Percentiles rank a stretch among this genome's conserved stretches.
Evolutionary conservation across 2,888 invertebrate species (phyloP).

Genomic region (Lysandra bellargus): DNA sequence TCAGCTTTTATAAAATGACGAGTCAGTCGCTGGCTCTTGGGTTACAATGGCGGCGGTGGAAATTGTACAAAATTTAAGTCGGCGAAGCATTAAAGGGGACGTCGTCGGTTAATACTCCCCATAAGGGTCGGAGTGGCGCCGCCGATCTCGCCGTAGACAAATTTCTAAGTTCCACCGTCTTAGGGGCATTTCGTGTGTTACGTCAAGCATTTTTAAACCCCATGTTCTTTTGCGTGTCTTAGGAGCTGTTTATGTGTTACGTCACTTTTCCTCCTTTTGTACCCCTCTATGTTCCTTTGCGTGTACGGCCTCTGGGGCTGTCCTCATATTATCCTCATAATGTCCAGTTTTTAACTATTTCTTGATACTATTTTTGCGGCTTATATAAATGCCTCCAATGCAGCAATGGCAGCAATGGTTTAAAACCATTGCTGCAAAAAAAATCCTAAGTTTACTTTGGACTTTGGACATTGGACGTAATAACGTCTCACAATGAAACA

Average conservation of each 20-base stretch:
- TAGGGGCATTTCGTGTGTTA: neutral
- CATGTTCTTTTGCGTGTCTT: neutral
- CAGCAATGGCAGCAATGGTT: no score
- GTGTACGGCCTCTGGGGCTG: no score
- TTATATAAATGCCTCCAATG: neutral
- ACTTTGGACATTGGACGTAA: neutral
- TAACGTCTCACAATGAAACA: neutral
- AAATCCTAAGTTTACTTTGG: neutral
- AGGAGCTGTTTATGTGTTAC: no score
- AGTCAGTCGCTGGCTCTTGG: no score
- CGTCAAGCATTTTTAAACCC: neutral
- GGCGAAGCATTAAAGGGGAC: slow-evolving; percentile 77
- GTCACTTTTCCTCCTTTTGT: no score
- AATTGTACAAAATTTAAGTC: slow-evolving; percentile 80
- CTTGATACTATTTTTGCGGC: no score
- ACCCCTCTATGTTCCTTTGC: no score
- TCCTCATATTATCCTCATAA: no score
- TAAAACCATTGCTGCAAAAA: neutral
- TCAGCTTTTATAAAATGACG: no score
- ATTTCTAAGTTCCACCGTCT: slow-evolving; percentile 59
- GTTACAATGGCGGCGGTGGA: slow-evolving; percentile 60
- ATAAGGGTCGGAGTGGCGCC: slow-evolving; percentile 78
- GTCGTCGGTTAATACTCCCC: slow-evolving; percentile 77
- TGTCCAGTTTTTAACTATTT: no score
- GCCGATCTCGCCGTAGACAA: slow-evolving; percentile 75